Evolutionary conservation across 2,797 vertebrate genomes (phyloP), one percentile per base, ranked within the genome.

Genomic region (Gymnocypris eckloni): DNA sequence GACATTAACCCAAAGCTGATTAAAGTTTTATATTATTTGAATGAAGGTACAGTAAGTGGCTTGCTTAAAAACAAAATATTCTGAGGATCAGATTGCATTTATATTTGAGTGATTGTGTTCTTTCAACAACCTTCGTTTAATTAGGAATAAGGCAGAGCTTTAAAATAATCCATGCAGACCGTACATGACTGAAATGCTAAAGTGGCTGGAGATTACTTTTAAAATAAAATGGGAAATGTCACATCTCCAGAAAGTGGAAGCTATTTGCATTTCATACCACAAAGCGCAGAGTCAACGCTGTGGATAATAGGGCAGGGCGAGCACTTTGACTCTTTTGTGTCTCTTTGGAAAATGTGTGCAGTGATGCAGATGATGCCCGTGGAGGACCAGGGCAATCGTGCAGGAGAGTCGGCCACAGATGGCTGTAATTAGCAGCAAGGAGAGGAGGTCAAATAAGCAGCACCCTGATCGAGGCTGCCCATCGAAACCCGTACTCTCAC

Each of bases 211-310:
- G 66, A 78, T 70, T 81, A 56, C 12, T 69, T 70, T 54, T 22
- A 59, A 18, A 41, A 81, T 70, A 70, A 70, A 69, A 81, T n/a
- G 20, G 50, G n/a, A 78, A 56, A 69, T 78, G 83, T 79, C 83
- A 84, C 48, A 69, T 84, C n/a, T 79, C 37, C 83, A 78, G 64
- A 79, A 70, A 37, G 61, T 70, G 64, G 75, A 84, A 43, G 33
- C 83, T 78, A 78, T 84, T 84, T 84, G 83, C 61, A 84, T 84
- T 54, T 78, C n/a, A 69, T 70, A 78, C 15, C 75, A 69, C 73
- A 84, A 84, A 70, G 83, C 45, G 52, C 3, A 54, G 59, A 50
- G 37, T 84, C 75, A 8, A 70, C 22, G 16, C 48, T 5, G n/a
- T 22, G n/a, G 83, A 78, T 84, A 84, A 84, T 84, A 79, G 83